These are phyloP conservation scores for Epizoanthus ramosus DNA, from an alignment of 92 coral and sea anemone species.

Conservation along the genomic window DNA sequence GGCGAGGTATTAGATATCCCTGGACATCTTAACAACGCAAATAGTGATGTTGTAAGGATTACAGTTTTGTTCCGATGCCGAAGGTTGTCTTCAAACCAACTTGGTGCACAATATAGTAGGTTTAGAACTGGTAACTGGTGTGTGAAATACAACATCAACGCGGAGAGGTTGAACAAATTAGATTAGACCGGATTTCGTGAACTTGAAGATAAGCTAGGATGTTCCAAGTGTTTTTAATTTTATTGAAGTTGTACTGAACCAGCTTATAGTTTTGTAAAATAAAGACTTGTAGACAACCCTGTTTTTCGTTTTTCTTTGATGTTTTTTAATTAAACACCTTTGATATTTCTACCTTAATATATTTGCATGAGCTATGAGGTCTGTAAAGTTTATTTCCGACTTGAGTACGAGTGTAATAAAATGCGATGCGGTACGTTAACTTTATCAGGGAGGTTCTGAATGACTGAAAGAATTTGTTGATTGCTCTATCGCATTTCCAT, in stretches of 20 bases:
- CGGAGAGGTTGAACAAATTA: slow-evolving; percentile 21
- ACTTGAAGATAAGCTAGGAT: slow-evolving; percentile 5
- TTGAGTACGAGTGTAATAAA: not conserved
- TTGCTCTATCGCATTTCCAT: not conserved
- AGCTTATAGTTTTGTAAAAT: slow-evolving; percentile 23
- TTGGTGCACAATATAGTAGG: no score
- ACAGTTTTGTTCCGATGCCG: not conserved
- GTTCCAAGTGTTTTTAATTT: slow-evolving; percentile 15
- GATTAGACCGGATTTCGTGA: slow-evolving; percentile 25
- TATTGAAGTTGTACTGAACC: not conserved
- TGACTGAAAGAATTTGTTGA: not conserved
- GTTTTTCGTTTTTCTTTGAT: not conserved
- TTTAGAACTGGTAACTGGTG: not conserved
- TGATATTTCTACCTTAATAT: not conserved
- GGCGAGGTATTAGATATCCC: slow-evolving; percentile 2
- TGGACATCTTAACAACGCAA: slow-evolving; percentile 1
- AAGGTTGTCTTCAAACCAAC: not conserved
- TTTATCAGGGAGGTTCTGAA: not conserved
- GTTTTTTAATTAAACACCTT: not conserved
- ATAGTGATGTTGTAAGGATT: not conserved
- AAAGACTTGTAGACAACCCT: slow-evolving; percentile 1
- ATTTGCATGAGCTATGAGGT: slow-evolving; percentile 7
- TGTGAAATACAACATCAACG: not conserved
- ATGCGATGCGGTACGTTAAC: not conserved
- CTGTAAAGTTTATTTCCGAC: not conserved